These are phyloP conservation scores for Chloroclysta siterata DNA, from an alignment of 2,888 invertebrate genomes.

Conservation along the genomic window DNA sequence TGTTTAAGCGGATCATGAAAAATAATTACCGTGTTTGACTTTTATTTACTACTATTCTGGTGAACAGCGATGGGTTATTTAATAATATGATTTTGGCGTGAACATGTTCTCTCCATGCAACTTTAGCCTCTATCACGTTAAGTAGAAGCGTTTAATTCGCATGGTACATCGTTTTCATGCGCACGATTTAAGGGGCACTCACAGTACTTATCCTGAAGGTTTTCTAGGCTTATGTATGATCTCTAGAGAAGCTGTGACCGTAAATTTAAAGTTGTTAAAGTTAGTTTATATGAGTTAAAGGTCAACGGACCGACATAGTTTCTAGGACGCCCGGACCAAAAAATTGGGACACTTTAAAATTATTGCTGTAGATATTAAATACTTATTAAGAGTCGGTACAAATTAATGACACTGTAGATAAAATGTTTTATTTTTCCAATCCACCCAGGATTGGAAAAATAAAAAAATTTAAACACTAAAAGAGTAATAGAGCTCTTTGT, in stretches of 20 bases:
- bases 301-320: too few relatives aligned
- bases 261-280: background rate
- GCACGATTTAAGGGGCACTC: constrained; percentile 47
- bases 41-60: constrained; percentile 38
- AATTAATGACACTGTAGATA: too few relatives aligned
- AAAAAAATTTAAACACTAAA: too few relatives aligned
- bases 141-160: constrained; percentile 45
- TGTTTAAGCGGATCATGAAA: constrained; percentile 44
- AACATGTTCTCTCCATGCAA: constrained; percentile 20
- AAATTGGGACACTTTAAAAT: too few relatives aligned
- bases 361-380: too few relatives aligned
- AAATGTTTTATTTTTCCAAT: too few relatives aligned
- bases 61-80: constrained; percentile 17
- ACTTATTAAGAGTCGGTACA: too few relatives aligned
- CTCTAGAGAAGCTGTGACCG: background rate
- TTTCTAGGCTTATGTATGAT: background rate
- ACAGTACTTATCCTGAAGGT: constrained; percentile 13
- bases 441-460: too few relatives aligned
- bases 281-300: too few relatives aligned
- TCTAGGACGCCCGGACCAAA: too few relatives aligned
- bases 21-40: constrained; percentile 40
- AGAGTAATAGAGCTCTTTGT: too few relatives aligned
- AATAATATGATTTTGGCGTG: constrained; percentile 37
- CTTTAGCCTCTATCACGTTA: constrained; percentile 47
- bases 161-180: constrained; percentile 42